Conservation (phyloP, 2,888 invertebrate species). For the Maniola hyperantus region DNA sequence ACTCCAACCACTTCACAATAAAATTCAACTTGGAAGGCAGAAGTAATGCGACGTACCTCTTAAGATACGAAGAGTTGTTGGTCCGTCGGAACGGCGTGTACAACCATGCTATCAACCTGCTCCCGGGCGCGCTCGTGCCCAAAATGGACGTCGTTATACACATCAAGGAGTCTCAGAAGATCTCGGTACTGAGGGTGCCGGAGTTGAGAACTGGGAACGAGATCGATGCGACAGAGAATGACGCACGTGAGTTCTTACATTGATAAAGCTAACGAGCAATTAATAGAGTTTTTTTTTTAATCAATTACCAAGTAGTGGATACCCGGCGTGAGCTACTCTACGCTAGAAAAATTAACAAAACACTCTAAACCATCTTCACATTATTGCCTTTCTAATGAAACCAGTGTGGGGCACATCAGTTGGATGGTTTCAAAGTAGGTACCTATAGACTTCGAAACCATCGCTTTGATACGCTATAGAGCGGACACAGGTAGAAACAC, state of each 20-base stretch:
- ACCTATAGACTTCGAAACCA: too few species aligned
- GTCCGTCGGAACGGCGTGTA: slow-evolving; percentile 85
- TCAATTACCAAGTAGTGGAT: not conserved
- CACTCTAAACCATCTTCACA: too few species aligned
- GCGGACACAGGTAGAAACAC: too few species aligned
- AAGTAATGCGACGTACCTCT: slow-evolving; percentile 85
- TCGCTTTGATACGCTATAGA: too few species aligned
- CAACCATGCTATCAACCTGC: slow-evolving; percentile 86
- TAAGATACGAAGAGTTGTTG: slow-evolving; percentile 89
- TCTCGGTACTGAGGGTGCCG: slow-evolving; percentile 84
- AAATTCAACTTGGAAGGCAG: slow-evolving; percentile 85
- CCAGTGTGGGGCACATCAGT: too few species aligned
- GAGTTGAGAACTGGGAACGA: slow-evolving; percentile 85
- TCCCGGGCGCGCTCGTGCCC: slow-evolving; percentile 86
- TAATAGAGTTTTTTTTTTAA: not conserved
- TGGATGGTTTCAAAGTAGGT: too few species aligned
- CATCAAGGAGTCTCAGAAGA: slow-evolving; percentile 84
- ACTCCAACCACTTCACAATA: slow-evolving; percentile 87
- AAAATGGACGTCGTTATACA: slow-evolving; percentile 84
- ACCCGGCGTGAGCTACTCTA: too few species aligned
- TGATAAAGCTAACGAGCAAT: not conserved
- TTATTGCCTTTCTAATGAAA: too few species aligned
- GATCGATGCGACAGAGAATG: slow-evolving; percentile 77
- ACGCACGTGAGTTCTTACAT: slow-evolving; percentile 62
- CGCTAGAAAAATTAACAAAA: too few species aligned